A percentile compares a stretch with the other conserved stretches of the same genome.
Evolutionary conservation across 2,113 vertebrate genomes (phyloP).

Genomic region (Centropus bengalensis): DNA sequence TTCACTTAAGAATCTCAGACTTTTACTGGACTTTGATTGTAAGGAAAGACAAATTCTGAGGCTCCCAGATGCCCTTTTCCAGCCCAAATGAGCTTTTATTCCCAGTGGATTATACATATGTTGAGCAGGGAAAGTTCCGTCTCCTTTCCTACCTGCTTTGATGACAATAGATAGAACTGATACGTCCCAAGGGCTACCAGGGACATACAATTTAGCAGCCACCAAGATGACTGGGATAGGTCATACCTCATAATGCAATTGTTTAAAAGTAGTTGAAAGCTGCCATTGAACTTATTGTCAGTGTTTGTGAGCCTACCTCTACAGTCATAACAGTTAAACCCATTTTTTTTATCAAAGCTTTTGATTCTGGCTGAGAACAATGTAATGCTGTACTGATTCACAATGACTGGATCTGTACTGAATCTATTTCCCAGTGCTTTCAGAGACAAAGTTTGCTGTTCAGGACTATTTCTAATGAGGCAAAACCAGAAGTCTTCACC

Average conservation of each 20-base stretch:
- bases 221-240: neutral
- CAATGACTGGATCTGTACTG: neutral
- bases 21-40: neutral
- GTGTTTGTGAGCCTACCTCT: neutral
- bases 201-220: neutral
- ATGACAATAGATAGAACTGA: neutral
- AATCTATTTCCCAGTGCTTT: neutral
- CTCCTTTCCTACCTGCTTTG: neutral
- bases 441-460: neutral
- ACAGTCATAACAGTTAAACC: neutral
- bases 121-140: neutral
- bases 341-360: neutral
- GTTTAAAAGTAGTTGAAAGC: neutral
- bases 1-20: neutral
- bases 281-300: neutral
- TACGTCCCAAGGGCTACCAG: neutral
- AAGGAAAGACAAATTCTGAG: neutral
- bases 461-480: neutral
- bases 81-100: neutral
- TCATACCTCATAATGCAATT: neutral
- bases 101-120: neutral
- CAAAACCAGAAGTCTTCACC: slow-evolving; percentile 4
- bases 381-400: neutral
- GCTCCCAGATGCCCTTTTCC: neutral
- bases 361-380: neutral